Base-by-base conservation (phyloP, 2,797 vertebrate species). In the Eidolon dupreanum region DNA sequence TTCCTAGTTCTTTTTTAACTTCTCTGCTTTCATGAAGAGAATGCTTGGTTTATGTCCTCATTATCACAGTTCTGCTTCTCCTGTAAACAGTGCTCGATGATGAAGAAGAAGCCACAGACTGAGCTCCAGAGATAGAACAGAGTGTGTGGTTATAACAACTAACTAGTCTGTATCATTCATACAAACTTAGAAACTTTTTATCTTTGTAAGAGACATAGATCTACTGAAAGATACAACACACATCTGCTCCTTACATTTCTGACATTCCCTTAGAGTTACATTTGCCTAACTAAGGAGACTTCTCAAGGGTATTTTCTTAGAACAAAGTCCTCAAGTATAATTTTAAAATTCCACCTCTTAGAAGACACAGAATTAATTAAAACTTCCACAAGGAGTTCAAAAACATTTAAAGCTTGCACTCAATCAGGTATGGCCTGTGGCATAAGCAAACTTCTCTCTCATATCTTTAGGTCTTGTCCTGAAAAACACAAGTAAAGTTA, bases 341-440 rank as follows among this genome's bases (percentile, higher is more conserved):
- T 90, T 87, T 92, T 66, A 66, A 77, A 31, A 55, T 66, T 83
- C 49, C 10, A 24, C 51, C 20, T 88, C 31, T 63, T 17, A 46
- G 26, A 57, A 81, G 20, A 55, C 16, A 88, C 24, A 77, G 36
- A 91, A 81, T 6, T 70, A n/a, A 66, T 82, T 66, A 36, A 87
- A 57, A 68, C 19, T 31, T 89, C 11, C 31, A 6, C 15, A 16
- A 82, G 3, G 20, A 75, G 10, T 36, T 28, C 20, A 65, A 36
- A 82, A 49, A n/a, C 36, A 51, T 33, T 4, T 6, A 22, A 26
- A 28, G 5, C 22, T 36, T 73, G 51, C 33, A n/a, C 15, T 33
- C 28, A 2, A 9, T 73, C 13, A 57, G 41, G 41, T 53, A n/a
- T 17, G 63, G 51, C 24, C 33, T 71, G 8, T 1, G 12, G 6